Evolutionary conservation across 2,888 invertebrate species (phyloP), one percentile per base, ranked within the genome.

Genomic region (Hemistola chrysoprasaria): DNA sequence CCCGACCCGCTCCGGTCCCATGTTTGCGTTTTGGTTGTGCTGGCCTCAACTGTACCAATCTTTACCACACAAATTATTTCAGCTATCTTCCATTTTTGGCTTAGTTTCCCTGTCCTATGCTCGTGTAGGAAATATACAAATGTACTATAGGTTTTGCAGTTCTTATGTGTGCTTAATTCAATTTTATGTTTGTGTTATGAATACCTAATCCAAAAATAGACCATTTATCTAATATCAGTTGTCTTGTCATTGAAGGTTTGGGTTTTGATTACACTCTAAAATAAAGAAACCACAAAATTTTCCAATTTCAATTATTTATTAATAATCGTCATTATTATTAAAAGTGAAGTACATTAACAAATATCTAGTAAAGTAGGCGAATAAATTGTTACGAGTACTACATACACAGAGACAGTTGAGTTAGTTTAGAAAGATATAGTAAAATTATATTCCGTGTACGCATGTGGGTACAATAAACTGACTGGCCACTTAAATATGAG

Each of bases 341-440:
- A 84, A 84, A 83, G 80, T 84, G 83, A 82, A 78, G 74, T 75
- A 43, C 26, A 38, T 71, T 70, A 62, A 44, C 60, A 75, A 75
- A 28, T 37, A 67, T 67, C 71, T 79, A 78, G 59, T 69, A 76
- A 78, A 75, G 72, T 79, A 80, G 78, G 78, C 79, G 71, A 80
- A 76, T 69, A 63, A 56, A 65, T n/a, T n/a, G n/a, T n/a, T n/a
- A n/a, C n/a, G n/a, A n/a, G n/a, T 66, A 71, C 60, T 78, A 78
- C 76, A 59, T 81, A 79, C 76, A 78, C 63, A 71, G 43, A 38
- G 22, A 29, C 23, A 16, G 24, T n/a, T n/a, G n/a, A n/a, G n/a
- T n/a, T n/a, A 11, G 8, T 33, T 20, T 8, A 28, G 8, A 34
- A 11, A 40, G 10, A 24, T 11, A 29, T 21, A 8, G 11, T 5